phyloP scores from a whole-genome alignment of 2,888 invertebrate genomes.

The Epirrhoe alternata region DNA sequence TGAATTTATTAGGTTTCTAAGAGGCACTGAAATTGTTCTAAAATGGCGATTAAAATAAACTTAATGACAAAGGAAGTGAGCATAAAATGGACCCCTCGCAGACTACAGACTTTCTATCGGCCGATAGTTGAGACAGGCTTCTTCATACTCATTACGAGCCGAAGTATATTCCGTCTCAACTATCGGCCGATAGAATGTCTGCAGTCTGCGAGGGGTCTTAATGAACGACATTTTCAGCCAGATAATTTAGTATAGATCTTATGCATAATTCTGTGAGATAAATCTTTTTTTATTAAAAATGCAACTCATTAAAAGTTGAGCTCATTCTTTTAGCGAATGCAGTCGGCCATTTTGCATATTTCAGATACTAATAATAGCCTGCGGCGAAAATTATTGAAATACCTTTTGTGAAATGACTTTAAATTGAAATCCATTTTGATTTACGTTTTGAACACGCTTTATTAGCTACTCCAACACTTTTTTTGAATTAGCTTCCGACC shows the following conservation, averaged over 20 bases:
- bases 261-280: too few species aligned
- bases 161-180: too few species aligned
- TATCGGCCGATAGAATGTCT: too few species aligned
- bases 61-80: slow-evolving; percentile 14
- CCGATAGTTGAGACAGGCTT: too few species aligned
- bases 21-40: slow-evolving; percentile 16
- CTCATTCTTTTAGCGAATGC: slow-evolving; percentile 52
- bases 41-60: slow-evolving; percentile 4
- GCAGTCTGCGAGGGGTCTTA: too few species aligned
- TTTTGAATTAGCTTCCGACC: too few species aligned
- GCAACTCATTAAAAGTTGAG: neutral
- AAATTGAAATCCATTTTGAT: neutral
- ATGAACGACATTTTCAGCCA: too few species aligned
- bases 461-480: neutral
- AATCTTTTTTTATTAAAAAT: neutral
- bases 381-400: slow-evolving; percentile 42
- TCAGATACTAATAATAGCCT: slow-evolving; percentile 43
- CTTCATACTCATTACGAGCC: too few species aligned
- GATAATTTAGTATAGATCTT: too few species aligned
- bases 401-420: slow-evolving; percentile 31
- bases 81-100: too few species aligned
- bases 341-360: slow-evolving; percentile 55
- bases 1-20: slow-evolving; percentile 19
- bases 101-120: too few species aligned
- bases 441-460: neutral